Evolutionary conservation across 2,888 invertebrate species (phyloP), one percentile per base, ranked within the genome.

Genomic region (Deilephila porcellus): DNA sequence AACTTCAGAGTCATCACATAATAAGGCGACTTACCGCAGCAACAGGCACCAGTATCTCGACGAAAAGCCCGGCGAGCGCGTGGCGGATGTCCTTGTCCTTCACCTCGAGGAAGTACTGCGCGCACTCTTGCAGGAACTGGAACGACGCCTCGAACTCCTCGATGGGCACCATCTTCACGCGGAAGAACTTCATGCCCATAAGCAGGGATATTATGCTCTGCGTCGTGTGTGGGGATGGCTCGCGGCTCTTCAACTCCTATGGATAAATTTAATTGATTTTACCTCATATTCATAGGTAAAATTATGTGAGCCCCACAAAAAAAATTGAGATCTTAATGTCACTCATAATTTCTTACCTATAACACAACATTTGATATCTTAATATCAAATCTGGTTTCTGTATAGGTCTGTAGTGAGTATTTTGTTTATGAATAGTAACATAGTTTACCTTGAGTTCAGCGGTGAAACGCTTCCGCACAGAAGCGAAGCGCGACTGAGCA

Each of bases 111-210:
- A 99, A 99, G 94, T 99, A 99, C 87, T 98, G 98, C 1, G 99
- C 99, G 88, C 99, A 98, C 88, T 99, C 99, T 90, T 99, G 99
- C 95, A 99, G 97, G 89, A 99, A 99, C 92, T 98, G 98, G 89
- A 99, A 99, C 0, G 99, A 99, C 0, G 98, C 98, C 88, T 99
- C 99, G 90, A 99, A 99, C 92, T 99, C 99, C 92, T 99, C 99
- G 76, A 99, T 99, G 0, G 99, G 99, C 71, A 99, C 99, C 98
- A 99, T 99, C 84, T 97, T 97, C 1, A 97, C 97, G 11, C 97
- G 95, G 91, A 99, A 99, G 94, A 99, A 99, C 93, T 99, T 99
- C 98, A 99, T 99, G 73, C 99, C 99, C 99, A 99, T 99, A 45
- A 99, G 94, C 59, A 99, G 95, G 60, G 98, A 98, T 82, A 99